Evolutionary conservation across 2,888 invertebrate species (phyloP).

Genomic region (Strigamia maritima): DNA sequence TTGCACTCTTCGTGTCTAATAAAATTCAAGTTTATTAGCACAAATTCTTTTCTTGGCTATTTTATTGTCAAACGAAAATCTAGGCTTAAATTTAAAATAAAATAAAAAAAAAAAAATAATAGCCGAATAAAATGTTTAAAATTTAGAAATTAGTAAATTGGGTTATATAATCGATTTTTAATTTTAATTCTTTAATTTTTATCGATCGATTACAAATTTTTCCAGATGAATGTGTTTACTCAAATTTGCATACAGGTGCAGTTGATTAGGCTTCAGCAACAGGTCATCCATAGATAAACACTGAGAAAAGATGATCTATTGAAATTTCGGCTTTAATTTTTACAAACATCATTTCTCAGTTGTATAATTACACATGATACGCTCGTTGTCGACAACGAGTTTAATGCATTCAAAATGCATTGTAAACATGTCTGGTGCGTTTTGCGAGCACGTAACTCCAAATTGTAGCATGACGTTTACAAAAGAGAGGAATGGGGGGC

Average conservation of each 20-base stretch:
- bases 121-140: neutral
- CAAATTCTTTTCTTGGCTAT: neutral
- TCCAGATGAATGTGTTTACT: neutral
- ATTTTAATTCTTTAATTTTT: neutral
- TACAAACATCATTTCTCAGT: neutral
- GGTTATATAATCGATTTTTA: neutral
- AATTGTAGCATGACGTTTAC: neutral
- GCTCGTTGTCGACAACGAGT: neutral
- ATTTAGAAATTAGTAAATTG: neutral
- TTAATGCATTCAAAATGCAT: constrained; percentile 9
- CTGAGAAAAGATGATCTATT: neutral
- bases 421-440: neutral
- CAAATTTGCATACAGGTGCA: neutral
- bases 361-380: neutral
- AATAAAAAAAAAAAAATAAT: neutral
- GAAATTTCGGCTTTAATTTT: neutral
- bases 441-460: neutral
- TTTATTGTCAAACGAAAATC: neutral
- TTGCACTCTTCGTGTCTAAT: constrained; percentile 12
- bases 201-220: neutral
- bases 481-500: neutral
- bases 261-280: neutral
- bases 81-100: neutral
- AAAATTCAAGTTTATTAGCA: constrained; percentile 10
- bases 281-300: neutral